Conservation (phyloP, 1,140 invertebrate genomes). For the Schlechtendalia chinensis region DNA sequence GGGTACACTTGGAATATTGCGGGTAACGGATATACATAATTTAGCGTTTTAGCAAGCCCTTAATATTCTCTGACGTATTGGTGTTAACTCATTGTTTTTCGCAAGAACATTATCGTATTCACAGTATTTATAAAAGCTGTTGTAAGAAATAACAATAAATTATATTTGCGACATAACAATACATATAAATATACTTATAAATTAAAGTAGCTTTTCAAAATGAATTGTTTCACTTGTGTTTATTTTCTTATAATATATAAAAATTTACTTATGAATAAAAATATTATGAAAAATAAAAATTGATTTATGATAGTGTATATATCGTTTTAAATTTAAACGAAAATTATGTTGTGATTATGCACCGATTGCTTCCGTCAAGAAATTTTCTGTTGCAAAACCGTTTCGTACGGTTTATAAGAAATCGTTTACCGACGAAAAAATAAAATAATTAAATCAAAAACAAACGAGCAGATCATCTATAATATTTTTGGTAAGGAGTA, state of each 20-base stretch:
- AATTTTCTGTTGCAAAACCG: too few relatives aligned
- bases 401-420: too few relatives aligned
- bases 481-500: too few relatives aligned
- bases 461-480: too few relatives aligned
- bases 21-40: conserved; percentile 28
- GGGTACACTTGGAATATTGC: conserved; percentile 3
- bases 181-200: neutral
- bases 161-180: neutral
- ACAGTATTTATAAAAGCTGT: neutral
- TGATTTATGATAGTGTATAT: too few relatives aligned
- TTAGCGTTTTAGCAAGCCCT: conserved; percentile 1
- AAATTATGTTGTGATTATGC: too few relatives aligned
- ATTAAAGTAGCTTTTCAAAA: neutral
- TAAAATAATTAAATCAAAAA: too few relatives aligned
- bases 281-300: too few relatives aligned
- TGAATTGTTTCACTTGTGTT: neutral
- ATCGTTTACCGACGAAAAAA: too few relatives aligned
- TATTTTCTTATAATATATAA: neutral
- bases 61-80: conserved; percentile 31
- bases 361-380: too few relatives aligned
- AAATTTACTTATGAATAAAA: too few relatives aligned
- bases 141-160: conserved; percentile 8
- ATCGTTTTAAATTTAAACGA: too few relatives aligned
- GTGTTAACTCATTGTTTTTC: conserved; percentile 31
- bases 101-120: neutral